Evolutionary conservation across 2,113 vertebrate species (phyloP), one percentile per base, ranked within the genome.

Genomic region (Chrysemys picta): DNA sequence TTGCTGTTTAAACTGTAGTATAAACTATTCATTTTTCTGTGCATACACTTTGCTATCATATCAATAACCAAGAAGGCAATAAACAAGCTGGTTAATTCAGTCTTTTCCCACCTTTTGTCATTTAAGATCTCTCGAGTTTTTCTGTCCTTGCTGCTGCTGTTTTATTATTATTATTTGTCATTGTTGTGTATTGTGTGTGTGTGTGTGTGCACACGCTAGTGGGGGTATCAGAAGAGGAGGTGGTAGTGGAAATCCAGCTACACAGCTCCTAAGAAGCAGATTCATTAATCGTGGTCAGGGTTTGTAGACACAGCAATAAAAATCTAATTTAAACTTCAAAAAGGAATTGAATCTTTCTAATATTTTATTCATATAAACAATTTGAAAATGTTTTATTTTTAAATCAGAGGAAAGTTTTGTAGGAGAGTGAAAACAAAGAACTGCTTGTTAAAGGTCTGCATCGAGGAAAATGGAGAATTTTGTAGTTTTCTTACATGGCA

Each of bases 261-360:
- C 87, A 92, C 24, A 86, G 1, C 8, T 93, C 86, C 25, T 62
- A 38, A 72, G 38, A 87, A 90, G 10, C 2, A 45, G 9, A 91
- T 87, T 81, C 13, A 62, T 95, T 94, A 90, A 27, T 49, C 87
- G 19, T 1, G 21, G 13, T 17, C 84, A 72, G 80, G 31, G 53
- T 89, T 52, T 86, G 31, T 14, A 89, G 85, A 96, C 93, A 89
- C 2, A 88, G 24, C 4, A 95, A 88, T 82, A 89, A 85, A 65
- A 85, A 95, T 47, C 5, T 85, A 87, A 89, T 90, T 93, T 95
- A 87, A 95, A 93, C 35, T 93, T 95, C 53, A 45, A 93, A 56
- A 82, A 80, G 11, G 49, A 75, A 12, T 14, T 84, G 11, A 82
- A 72, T 82, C 21, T 83, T 82, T 52, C 45, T 10, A 88, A n/a